These are phyloP conservation scores for Danio albolineatus DNA, from an alignment of 2,797 vertebrate species.

Conservation along the genomic window DNA sequence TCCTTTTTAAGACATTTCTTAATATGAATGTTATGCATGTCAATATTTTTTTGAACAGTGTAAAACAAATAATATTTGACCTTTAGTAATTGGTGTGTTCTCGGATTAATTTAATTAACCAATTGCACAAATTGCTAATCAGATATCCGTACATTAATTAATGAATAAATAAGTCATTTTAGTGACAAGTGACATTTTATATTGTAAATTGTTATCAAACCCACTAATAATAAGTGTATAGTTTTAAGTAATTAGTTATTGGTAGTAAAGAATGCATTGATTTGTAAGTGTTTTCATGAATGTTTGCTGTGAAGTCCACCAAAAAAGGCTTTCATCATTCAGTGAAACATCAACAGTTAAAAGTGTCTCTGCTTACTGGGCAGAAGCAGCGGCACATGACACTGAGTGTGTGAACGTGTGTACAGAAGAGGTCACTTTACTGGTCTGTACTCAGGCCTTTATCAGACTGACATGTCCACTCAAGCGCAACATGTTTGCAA, in stretches of 20 bases:
- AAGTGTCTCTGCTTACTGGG: not conserved
- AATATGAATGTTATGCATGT: not conserved
- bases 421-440: slow-evolving; percentile 45
- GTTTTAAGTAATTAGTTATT: no score
- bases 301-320: no score
- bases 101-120: not conserved
- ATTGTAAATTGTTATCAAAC: no score
- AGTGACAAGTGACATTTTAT: no score
- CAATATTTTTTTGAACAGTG: not conserved
- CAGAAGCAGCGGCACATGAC: slow-evolving; percentile 15
- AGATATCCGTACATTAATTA: no score
- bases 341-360: not conserved
- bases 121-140: no score
- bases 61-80: no score
- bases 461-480: slow-evolving; percentile 54
- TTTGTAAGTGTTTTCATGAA: no score
- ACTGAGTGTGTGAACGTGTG: slow-evolving; percentile 20
- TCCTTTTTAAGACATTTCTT: not conserved
- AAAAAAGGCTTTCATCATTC: not conserved
- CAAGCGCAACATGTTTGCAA: slow-evolving; percentile 52
- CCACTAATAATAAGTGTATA: no score
- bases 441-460: slow-evolving; percentile 22
- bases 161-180: no score
- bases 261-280: no score
- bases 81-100: not conserved